phyloP scores from a whole-genome alignment of 2,888 invertebrate genomes.

The Latheticus oryzae region DNA sequence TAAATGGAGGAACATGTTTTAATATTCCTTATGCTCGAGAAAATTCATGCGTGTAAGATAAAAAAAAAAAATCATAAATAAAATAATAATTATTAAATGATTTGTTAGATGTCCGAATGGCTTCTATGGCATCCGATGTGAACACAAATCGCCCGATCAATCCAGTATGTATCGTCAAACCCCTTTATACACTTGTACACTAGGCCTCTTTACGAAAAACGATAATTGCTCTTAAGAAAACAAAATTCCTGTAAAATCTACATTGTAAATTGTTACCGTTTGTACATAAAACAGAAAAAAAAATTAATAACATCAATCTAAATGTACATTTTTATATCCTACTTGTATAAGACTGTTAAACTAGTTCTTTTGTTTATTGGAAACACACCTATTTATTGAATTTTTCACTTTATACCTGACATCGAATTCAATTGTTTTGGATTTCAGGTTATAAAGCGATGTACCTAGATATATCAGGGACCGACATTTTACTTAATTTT shows the following conservation, averaged over 20 bases:
- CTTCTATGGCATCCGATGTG: slow-evolving; percentile 83
- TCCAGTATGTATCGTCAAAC: slow-evolving; percentile 81
- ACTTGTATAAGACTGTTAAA: slow-evolving; percentile 59
- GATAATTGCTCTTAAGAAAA: slow-evolving; percentile 79
- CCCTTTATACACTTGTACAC: slow-evolving; percentile 78
- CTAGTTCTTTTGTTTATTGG: slow-evolving; percentile 45
- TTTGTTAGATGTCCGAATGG: slow-evolving; percentile 84
- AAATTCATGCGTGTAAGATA: slow-evolving; percentile 90
- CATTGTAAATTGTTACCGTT: slow-evolving; percentile 55
- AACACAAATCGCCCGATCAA: slow-evolving; percentile 80
- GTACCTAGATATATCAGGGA: slow-evolving; percentile 62
- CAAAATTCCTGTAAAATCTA: no score
- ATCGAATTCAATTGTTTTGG: slow-evolving; percentile 39
- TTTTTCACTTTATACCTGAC: slow-evolving; percentile 43
- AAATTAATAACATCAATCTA: slow-evolving; percentile 40
- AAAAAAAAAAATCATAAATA: no score
- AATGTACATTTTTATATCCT: slow-evolving; percentile 61
- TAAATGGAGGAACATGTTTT: slow-evolving; percentile 89
- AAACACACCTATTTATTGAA: slow-evolving; percentile 47
- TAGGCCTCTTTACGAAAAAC: slow-evolving; percentile 81
- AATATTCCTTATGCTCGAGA: slow-evolving; percentile 82
- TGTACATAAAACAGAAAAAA: slow-evolving; percentile 59
- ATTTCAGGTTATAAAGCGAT: slow-evolving; percentile 51
- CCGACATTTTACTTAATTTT: slow-evolving; percentile 63
- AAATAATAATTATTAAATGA: no score